Evolutionary conservation across 1,140 invertebrate genomes (phyloP).

Genomic region (Musca domestica): DNA sequence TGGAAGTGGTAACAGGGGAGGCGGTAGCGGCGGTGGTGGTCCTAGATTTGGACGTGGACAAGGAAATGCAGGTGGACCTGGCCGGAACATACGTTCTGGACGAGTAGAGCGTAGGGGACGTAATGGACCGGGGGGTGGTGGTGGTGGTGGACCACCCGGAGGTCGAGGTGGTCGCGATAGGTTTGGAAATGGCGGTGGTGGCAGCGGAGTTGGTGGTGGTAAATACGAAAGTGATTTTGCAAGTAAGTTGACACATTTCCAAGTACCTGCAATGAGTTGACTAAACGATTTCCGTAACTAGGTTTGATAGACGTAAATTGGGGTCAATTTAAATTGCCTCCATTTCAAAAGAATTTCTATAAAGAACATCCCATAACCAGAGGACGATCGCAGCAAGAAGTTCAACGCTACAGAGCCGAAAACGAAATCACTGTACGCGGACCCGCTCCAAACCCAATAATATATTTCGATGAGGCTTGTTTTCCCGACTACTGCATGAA

Average conservation of each 20-base stretch:
- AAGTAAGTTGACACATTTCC: constrained; percentile 22
- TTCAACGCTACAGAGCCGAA: constrained; percentile 68
- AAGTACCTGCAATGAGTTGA: not conserved
- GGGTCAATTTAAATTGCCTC: constrained; percentile 64
- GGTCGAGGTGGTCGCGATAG: constrained; percentile 23
- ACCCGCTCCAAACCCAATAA: constrained; percentile 71
- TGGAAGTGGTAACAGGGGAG: constrained; percentile 9
- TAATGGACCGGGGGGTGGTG: constrained; percentile 27
- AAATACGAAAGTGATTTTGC: constrained; percentile 33
- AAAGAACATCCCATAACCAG: constrained; percentile 72
- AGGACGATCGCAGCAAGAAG: constrained; percentile 68
- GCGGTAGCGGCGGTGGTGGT: constrained; percentile 22
- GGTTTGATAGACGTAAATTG: constrained; percentile 38
- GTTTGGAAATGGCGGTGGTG: not conserved
- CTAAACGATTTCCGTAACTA: constrained; percentile 8
- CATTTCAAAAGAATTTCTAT: constrained; percentile 94
- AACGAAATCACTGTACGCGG: constrained; percentile 82
- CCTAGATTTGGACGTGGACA: too few relatives aligned
- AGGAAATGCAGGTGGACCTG: not conserved
- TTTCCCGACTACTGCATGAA: constrained; percentile 75
- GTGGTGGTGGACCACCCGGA: constrained; percentile 21
- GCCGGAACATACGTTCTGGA: not conserved
- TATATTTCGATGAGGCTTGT: constrained; percentile 76
- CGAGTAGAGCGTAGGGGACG: constrained; percentile 15
- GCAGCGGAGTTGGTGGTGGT: constrained; percentile 16